Evolutionary conservation across 2,797 vertebrate species (phyloP), one percentile per base, ranked within the genome.

Genomic region (Danio kyathit): DNA sequence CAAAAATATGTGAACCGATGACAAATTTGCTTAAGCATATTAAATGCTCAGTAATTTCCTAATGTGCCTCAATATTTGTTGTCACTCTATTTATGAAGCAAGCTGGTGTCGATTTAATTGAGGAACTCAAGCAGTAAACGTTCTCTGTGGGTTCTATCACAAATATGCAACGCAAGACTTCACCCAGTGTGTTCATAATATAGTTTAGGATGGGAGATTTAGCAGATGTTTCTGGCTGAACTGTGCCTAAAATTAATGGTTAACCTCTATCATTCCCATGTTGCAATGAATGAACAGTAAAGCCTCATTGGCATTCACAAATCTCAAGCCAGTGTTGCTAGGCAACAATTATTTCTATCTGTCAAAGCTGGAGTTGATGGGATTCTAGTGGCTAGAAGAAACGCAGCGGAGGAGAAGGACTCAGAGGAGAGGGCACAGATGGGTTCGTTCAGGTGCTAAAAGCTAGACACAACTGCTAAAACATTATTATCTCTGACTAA

Each of bases 161-260:
- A 44, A 48, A 12, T 74, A 29, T 64, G 19, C 12, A 38, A 63
- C 40, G 16, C 40, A 54, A 60, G 17, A 17, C 48, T 49, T 49
- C 41, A 40, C 11, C 8, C 6, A 21, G 7, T 77, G 81, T 59
- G 61, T 16, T 54, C 41, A 48, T 71, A 61, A 66, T 65, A 65
- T 70, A 66, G 46, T 74, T 46, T 52, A 76, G 61, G 44, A 59
- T 80, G 74, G 29, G 76, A 88, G 60, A 82, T 73, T 79, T 65
- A 74, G 14, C 85, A 85, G 83, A 74, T 85, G 85, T 64, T 74
- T 82, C 54, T 66, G 40, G 16, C 46, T 43, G 48, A 85, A 57
- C 19, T 73, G 57, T 71, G 54, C 54, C 64, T 66, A 63, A 79
- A 72, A 83, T 84, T 82, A 86, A 85, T 86, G 65, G 69, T 85